Evolutionary conservation across 1,140 invertebrate species (phyloP).

Genomic region (Philopotamus ludificatus): DNA sequence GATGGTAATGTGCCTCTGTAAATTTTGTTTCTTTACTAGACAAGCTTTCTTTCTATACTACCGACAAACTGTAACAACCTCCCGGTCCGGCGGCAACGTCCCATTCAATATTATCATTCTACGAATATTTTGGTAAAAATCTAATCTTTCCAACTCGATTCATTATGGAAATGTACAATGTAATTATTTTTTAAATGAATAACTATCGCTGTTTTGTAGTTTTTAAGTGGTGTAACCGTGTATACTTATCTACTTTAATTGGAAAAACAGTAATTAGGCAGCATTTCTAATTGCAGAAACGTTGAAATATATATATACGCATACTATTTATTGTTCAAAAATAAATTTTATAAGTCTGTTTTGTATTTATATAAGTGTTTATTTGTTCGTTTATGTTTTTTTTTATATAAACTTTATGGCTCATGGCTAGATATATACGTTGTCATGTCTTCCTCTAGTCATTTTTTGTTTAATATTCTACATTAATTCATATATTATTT

Average conservation of each 20-base stretch:
- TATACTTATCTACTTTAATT: conserved; percentile 26
- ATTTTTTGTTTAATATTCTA: too few relatives aligned
- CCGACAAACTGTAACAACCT: too few relatives aligned
- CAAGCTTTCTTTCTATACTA: too few relatives aligned
- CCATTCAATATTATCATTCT: too few relatives aligned
- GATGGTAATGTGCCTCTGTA: conserved; percentile 36
- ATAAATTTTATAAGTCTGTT: conserved; percentile 2
- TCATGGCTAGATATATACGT: conserved; percentile 9
- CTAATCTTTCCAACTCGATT: too few relatives aligned
- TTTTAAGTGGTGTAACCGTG: conserved; percentile 26
- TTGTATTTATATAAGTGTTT: conserved; percentile 1
- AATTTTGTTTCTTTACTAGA: too few relatives aligned
- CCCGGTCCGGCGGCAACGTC: too few relatives aligned
- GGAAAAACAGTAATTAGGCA: conserved; percentile 13
- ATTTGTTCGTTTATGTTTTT: neutral
- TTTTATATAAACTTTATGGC: too few relatives aligned
- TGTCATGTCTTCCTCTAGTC: conserved; percentile 11
- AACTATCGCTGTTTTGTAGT: conserved; percentile 22
- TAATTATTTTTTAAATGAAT: neutral
- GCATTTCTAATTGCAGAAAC: conserved; percentile 14
- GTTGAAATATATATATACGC: conserved; percentile 1
- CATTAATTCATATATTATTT: too few relatives aligned
- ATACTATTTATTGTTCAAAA: conserved; percentile 6
- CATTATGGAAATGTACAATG: conserved; percentile 11
- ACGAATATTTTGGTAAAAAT: too few relatives aligned